Percentiles rank a stretch among this genome's conserved stretches.
Evolutionary conservation across 2,113 vertebrate genomes (phyloP).

Genomic region (Galeopterus variegatus): DNA sequence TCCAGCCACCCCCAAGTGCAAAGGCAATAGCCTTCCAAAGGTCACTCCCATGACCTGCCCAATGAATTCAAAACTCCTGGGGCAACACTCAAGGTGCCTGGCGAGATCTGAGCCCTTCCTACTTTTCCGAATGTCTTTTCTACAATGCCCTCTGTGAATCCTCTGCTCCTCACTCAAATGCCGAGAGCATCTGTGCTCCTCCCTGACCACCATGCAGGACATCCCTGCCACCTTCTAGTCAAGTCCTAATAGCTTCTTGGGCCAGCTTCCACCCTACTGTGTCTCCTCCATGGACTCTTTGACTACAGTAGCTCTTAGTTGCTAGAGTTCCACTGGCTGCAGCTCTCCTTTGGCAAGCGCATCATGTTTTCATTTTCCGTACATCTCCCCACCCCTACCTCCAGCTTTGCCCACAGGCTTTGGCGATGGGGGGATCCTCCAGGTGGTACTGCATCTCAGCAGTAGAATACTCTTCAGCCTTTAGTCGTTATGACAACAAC

Average conservation of each 20-base stretch:
- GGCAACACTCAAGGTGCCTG: background rate
- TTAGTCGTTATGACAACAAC: too few species aligned
- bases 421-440: too few species aligned
- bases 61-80: background rate
- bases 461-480: too few species aligned
- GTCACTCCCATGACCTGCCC: background rate
- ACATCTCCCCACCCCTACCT: too few species aligned
- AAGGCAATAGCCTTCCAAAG: background rate
- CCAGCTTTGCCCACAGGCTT: too few species aligned
- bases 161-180: background rate
- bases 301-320: background rate
- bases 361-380: too few species aligned
- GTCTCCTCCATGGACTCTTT: background rate
- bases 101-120: background rate
- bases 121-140: background rate
- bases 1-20: background rate
- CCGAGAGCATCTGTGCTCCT: background rate
- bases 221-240: background rate
- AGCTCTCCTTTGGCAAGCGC: too few species aligned
- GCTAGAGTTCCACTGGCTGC: too few species aligned
- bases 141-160: background rate
- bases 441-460: too few species aligned
- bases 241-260: background rate
- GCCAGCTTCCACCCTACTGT: background rate
- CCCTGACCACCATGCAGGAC: background rate